Conservation (phyloP, 2,113 vertebrate genomes). For the Neomonachus schauinslandi region DNA sequence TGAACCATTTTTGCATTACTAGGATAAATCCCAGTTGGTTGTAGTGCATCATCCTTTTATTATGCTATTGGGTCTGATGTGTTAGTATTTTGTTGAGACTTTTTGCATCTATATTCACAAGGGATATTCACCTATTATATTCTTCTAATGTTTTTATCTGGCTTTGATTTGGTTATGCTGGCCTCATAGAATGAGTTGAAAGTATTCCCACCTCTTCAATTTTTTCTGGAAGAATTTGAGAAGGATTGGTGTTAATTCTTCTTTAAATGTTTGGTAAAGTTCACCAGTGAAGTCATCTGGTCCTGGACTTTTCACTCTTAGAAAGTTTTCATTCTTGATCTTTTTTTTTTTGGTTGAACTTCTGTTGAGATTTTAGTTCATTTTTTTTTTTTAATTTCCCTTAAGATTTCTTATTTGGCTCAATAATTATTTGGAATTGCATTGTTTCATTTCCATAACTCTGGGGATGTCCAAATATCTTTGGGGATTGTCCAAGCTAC, state of each 20-base stretch:
- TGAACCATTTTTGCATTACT: not conserved
- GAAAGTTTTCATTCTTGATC: not conserved
- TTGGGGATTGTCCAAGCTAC: not conserved
- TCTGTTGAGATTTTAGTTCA: not conserved
- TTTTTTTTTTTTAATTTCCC: not conserved
- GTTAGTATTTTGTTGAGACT: not conserved
- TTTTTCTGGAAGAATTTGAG: not conserved
- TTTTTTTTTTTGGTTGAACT: not conserved
- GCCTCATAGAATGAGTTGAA: not conserved
- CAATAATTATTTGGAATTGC: not conserved
- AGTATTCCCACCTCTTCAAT: not conserved
- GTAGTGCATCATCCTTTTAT: not conserved
- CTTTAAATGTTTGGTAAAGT: conserved; percentile 10
- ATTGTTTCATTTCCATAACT: not conserved
- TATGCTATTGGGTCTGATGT: not conserved
- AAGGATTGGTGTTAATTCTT: not conserved
- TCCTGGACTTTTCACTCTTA: not conserved
- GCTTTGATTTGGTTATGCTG: not conserved
- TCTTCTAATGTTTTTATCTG: not conserved
- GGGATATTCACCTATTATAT: not conserved
- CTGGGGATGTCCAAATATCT: not conserved
- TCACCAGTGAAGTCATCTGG: not conserved
- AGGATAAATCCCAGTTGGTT: not conserved
- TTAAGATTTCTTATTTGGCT: not conserved
- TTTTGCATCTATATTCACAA: not conserved